phyloP scores from a whole-genome alignment of 2,888 invertebrate species.

The Pegoplata infirma region DNA sequence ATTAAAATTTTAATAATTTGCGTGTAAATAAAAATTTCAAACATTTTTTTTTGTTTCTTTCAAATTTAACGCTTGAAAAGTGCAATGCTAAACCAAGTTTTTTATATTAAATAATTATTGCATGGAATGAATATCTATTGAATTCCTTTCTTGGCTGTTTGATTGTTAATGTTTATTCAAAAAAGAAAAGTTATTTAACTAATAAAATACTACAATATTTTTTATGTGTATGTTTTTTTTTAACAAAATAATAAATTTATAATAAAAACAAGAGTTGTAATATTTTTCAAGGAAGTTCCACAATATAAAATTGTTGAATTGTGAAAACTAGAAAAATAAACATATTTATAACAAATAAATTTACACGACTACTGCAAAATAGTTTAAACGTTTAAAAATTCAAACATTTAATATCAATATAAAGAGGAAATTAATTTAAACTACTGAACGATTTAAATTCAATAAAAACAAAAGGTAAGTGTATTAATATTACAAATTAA shows the following conservation, averaged over 20 bases:
- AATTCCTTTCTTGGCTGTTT: slow-evolving; percentile 1
- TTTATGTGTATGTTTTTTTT: no score
- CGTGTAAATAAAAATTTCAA: background rate
- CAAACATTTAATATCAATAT: background rate
- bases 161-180: background rate
- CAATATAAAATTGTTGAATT: slow-evolving; percentile 12
- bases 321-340: background rate
- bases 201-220: background rate
- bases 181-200: background rate
- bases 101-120: slow-evolving; percentile 32
- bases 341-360: background rate
- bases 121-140: slow-evolving; percentile 37
- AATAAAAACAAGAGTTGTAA: slow-evolving; percentile 6
- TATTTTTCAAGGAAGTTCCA: slow-evolving; percentile 56
- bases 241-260: slow-evolving; percentile 8
- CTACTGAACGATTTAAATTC: background rate
- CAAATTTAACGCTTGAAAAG: slow-evolving; percentile 42
- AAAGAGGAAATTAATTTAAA: slow-evolving; percentile 31
- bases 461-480: slow-evolving; percentile 51
- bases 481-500: background rate
- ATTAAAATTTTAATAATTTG: slow-evolving; percentile 14
- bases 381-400: slow-evolving; percentile 29
- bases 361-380: background rate
- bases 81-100: slow-evolving; percentile 27
- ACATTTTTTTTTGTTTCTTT: background rate